These are phyloP conservation scores for Aproaerema taeniolella DNA, from an alignment of 2,888 invertebrate genomes.

Conservation along the genomic window DNA sequence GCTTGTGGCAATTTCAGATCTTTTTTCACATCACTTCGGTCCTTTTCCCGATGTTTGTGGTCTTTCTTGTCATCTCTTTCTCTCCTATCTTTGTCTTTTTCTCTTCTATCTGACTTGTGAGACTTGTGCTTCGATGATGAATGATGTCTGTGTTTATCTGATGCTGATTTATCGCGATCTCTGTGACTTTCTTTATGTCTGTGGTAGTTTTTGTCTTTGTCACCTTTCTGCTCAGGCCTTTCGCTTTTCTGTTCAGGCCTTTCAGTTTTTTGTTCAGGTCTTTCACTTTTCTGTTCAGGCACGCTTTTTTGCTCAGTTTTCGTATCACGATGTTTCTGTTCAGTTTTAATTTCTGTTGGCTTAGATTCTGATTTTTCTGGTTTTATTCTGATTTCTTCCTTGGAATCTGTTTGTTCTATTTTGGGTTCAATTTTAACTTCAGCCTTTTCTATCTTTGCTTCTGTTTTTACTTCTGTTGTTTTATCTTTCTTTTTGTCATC, in stretches of 20 bases:
- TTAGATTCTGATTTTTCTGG: conserved; percentile 10
- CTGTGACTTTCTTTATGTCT: conserved; percentile 44
- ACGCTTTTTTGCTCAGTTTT: conserved; percentile 13
- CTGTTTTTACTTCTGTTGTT: conserved; percentile 23
- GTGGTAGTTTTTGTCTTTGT: conserved; percentile 33
- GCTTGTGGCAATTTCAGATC: conserved; percentile 45
- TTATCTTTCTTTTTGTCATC: conserved; percentile 38
- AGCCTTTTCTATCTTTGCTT: conserved; percentile 17
- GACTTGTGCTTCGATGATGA: conserved; percentile 59
- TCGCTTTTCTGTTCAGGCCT: conserved; percentile 13
- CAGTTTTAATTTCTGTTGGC: too few species aligned
- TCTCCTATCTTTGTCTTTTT: conserved; percentile 19
- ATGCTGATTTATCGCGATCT: conserved; percentile 26
- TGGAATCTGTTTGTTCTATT: background rate
- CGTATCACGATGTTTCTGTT: too few species aligned
- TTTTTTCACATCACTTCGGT: conserved; percentile 25
- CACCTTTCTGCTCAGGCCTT: conserved; percentile 17
- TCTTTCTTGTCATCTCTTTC: conserved; percentile 10
- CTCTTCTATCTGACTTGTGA: conserved; percentile 28
- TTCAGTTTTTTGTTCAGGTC: conserved; percentile 10
- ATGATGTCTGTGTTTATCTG: conserved; percentile 49
- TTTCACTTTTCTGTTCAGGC: conserved; percentile 20
- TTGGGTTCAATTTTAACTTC: conserved; percentile 20
- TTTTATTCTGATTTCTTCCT: conserved; percentile 26
- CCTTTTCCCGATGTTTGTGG: conserved; percentile 22